Conservation (phyloP, 2,888 invertebrate genomes). For the Dyspetes luteomarginatus region DNA sequence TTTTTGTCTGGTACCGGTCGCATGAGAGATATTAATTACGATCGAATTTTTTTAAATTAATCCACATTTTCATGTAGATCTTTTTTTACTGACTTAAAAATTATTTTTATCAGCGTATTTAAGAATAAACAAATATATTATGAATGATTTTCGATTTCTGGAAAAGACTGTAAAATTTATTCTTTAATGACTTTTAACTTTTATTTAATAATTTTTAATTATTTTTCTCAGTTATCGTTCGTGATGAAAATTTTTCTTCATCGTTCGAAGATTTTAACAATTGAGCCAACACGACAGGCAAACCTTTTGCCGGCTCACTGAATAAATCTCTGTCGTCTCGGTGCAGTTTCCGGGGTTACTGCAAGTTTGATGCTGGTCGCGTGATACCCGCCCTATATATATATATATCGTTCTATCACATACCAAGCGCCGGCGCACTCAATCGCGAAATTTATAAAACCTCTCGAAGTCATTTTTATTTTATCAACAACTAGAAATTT, state of each 20-base stretch:
- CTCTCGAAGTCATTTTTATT: constrained; percentile 4
- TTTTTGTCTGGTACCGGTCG: too few species aligned
- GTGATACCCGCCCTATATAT: constrained; percentile 7
- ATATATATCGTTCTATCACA: constrained; percentile 49
- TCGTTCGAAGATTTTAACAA: background rate
- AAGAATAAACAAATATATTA: too few species aligned
- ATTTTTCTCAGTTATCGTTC: background rate
- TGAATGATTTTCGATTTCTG: too few species aligned
- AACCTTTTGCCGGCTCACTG: background rate
- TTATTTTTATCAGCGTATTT: background rate
- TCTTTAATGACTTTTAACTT: too few species aligned
- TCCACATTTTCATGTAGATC: background rate
- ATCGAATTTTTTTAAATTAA: constrained; percentile 13
- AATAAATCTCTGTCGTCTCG: constrained; percentile 63
- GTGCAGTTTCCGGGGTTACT: constrained; percentile 71
- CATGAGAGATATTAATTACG: background rate
- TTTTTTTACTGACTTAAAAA: background rate
- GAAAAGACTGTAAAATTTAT: too few species aligned
- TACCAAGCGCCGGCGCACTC: constrained; percentile 74
- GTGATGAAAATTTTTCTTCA: background rate
- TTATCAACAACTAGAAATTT: too few species aligned
- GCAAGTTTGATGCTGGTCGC: constrained; percentile 64
- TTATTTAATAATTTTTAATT: background rate
- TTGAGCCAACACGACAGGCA: background rate
- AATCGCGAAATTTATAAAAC: constrained; percentile 46